These are phyloP conservation scores for Amaurobius ferox DNA, from an alignment of 2,888 invertebrate genomes.

Conservation along the genomic window DNA sequence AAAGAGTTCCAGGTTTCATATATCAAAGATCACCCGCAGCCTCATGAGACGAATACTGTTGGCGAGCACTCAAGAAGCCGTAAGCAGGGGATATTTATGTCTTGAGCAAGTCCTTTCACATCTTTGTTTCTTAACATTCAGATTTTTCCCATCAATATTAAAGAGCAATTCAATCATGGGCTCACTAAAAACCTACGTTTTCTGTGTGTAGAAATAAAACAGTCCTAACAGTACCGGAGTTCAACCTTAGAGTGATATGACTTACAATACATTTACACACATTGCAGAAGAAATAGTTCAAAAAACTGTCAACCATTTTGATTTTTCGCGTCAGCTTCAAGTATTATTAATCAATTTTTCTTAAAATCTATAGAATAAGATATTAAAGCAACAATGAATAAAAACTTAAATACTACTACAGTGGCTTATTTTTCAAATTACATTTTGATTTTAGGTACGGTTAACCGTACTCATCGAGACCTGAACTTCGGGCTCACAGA, in stretches of 20 bases:
- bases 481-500: constrained; percentile 63
- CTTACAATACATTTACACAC: constrained; percentile 72
- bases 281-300: constrained; percentile 65
- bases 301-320: constrained; percentile 72
- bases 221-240: constrained; percentile 69
- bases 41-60: constrained; percentile 29
- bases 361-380: constrained; percentile 70
- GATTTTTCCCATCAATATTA: not conserved
- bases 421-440: constrained; percentile 51
- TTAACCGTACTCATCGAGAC: constrained; percentile 49
- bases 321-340: constrained; percentile 38
- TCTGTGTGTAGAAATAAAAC: constrained; percentile 45
- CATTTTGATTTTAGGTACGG: constrained; percentile 68
- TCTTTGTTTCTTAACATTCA: not conserved
- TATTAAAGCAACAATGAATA: constrained; percentile 72
- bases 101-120: constrained; percentile 68
- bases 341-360: constrained; percentile 54
- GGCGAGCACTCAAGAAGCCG: constrained; percentile 33
- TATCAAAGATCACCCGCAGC: constrained; percentile 45
- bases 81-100: constrained; percentile 41
- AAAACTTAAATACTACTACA: constrained; percentile 68
- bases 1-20: constrained; percentile 53
- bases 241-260: constrained; percentile 70
- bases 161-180: constrained; percentile 7
- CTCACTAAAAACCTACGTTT: constrained; percentile 27